phyloP scores from a whole-genome alignment of 2,888 invertebrate genomes.

The Dendrolimus houi region DNA sequence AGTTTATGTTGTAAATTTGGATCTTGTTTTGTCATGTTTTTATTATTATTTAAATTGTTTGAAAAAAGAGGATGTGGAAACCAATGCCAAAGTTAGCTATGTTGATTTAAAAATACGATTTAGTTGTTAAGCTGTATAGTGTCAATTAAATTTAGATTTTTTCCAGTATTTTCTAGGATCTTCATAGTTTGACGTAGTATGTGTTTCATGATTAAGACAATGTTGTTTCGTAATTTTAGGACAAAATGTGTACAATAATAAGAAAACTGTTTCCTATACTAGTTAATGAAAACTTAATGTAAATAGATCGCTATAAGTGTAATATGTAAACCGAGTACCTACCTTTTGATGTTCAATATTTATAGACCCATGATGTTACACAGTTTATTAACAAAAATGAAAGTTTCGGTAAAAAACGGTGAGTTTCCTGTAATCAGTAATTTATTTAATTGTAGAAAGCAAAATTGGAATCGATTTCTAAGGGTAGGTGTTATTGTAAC shows the following conservation, averaged over 20 bases:
- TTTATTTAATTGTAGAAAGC: constrained; percentile 59
- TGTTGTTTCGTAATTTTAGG: constrained; percentile 65
- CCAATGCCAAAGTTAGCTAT: constrained; percentile 77
- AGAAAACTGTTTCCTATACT: constrained; percentile 73
- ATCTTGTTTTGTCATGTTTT: constrained; percentile 69
- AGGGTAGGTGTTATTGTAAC: constrained; percentile 55
- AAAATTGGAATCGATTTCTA: constrained; percentile 58
- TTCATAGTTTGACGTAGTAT: constrained; percentile 62
- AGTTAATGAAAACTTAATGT: constrained; percentile 54
- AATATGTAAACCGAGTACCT: constrained; percentile 67
- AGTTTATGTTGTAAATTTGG: constrained; percentile 46
- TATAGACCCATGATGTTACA: constrained; percentile 29
- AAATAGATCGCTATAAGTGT: constrained; percentile 57
- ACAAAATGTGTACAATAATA: constrained; percentile 62
- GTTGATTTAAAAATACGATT: constrained; percentile 66
- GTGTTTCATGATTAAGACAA: constrained; percentile 45
- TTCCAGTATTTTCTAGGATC: constrained; percentile 71
- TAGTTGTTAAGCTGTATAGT: constrained; percentile 72
- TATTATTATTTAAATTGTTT: constrained; percentile 68
- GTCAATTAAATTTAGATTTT: constrained; percentile 68
- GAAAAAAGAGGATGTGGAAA: constrained; percentile 59
- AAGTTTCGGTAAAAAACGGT: constrained; percentile 51
- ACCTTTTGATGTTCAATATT: constrained; percentile 71
- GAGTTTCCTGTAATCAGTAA: constrained; percentile 73
- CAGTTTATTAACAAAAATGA: constrained; percentile 11